Evolutionary conservation across 30 jellyfish, hydroid and myxozoan genomes (phyloP).

Genomic region (Catostylus mosaicus): DNA sequence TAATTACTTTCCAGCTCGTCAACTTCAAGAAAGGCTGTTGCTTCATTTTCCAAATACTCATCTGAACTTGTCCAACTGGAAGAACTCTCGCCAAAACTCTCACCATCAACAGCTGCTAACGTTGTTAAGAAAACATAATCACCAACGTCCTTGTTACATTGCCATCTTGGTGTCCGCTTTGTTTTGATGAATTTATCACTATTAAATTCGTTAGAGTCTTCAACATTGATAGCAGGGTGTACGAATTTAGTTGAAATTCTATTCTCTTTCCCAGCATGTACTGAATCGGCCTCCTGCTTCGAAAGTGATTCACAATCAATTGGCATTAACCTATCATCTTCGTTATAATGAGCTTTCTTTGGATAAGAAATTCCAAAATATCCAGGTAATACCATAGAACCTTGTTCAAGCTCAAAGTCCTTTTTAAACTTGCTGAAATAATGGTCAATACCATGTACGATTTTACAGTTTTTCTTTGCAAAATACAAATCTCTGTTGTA

Average conservation of each 20-base stretch:
- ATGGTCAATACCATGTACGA: not conserved
- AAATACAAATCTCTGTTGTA: not conserved
- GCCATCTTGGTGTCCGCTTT: conserved; percentile 15
- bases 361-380: conserved; percentile 35
- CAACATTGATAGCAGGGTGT: conserved; percentile 30
- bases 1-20: not conserved
- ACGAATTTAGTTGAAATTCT: not conserved
- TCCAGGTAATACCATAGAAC: conserved; percentile 27
- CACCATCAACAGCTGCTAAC: conserved; percentile 57
- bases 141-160: not conserved
- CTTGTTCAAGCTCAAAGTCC: conserved; percentile 7
- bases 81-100: conserved; percentile 35
- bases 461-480: conserved; percentile 25
- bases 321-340: not conserved
- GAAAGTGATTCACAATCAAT: conserved; percentile 14
- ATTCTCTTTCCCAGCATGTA: not conserved
- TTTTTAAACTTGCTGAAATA: conserved; percentile 13
- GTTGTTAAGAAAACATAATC: conserved; percentile 22
- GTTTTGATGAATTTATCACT: conserved; percentile 9
- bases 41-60: conserved; percentile 25
- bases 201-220: conserved; percentile 1
- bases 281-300: conserved; percentile 13
- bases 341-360: conserved; percentile 2
- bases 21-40: not conserved
- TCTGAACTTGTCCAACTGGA: conserved; percentile 40